phyloP scores from a whole-genome alignment of 1,140 invertebrate genomes.

The Euwallacea similis region DNA sequence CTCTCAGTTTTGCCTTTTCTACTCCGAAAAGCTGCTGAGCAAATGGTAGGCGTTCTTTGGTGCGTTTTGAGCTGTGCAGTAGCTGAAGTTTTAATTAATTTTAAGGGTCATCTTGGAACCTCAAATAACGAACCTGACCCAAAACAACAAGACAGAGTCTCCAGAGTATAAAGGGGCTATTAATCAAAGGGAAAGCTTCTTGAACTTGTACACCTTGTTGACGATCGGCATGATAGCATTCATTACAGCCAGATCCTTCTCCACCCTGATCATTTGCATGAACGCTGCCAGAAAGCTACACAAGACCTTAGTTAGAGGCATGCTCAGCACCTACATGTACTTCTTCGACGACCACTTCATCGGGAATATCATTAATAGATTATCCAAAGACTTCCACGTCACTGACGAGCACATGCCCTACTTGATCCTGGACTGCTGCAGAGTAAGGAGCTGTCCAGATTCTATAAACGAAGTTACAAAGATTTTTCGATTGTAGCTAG shows the following conservation, averaged over 20 bases:
- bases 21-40: conserved; percentile 37
- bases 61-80: neutral
- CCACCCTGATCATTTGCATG: conserved; percentile 36
- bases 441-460: conserved; percentile 36
- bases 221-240: conserved; percentile 66
- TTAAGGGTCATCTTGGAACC: conserved; percentile 43
- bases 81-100: neutral
- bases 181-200: conserved; percentile 51
- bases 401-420: conserved; percentile 45
- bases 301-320: conserved; percentile 36
- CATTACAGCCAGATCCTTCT: conserved; percentile 52
- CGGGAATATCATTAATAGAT: conserved; percentile 47
- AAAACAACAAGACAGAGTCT: conserved; percentile 34
- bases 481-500: conserved; percentile 17
- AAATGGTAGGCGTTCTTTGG: conserved; percentile 32
- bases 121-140: conserved; percentile 29
- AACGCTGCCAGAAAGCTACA: conserved; percentile 43
- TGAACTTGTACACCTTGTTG: conserved; percentile 66
- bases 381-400: conserved; percentile 44
- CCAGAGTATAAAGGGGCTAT: conserved; percentile 21
- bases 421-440: conserved; percentile 41
- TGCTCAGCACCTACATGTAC: conserved; percentile 43
- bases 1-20: conserved; percentile 30
- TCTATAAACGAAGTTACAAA: neutral
- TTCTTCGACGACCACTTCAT: conserved; percentile 47